phyloP scores from a whole-genome alignment of 2,797 vertebrate species.

The Hapalemur alaotrensis region DNA sequence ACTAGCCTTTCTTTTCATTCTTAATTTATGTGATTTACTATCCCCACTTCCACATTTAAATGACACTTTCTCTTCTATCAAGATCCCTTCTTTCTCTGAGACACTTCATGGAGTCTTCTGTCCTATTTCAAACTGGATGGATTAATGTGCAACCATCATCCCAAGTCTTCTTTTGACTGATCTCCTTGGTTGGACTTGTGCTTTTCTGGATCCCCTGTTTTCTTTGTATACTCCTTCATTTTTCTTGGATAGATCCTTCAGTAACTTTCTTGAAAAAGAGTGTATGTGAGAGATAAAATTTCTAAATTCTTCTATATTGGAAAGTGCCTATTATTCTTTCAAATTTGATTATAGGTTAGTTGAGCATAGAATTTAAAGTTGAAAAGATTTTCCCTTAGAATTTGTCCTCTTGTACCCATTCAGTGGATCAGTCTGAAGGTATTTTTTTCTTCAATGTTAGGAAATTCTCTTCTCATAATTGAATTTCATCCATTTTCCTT shows the following conservation, averaged over 20 bases:
- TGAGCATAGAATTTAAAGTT: neutral
- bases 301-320: neutral
- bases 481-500: neutral
- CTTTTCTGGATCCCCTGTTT: neutral
- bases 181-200: neutral
- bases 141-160: neutral
- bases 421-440: neutral
- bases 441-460: neutral
- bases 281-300: neutral
- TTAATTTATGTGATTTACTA: constrained; percentile 4
- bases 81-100: neutral
- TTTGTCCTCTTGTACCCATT: neutral
- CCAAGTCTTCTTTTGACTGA: neutral
- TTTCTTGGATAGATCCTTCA: neutral
- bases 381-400: neutral
- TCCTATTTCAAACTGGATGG: neutral
- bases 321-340: neutral
- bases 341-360: neutral
- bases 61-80: neutral
- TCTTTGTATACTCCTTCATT: neutral
- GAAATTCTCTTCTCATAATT: constrained; percentile 5
- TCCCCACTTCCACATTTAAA: neutral
- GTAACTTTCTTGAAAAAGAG: neutral
- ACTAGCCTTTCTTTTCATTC: neutral
- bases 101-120: neutral